Evolutionary conservation across 2,113 vertebrate species (phyloP).

Genomic region (Melanerpes formicivorus): DNA sequence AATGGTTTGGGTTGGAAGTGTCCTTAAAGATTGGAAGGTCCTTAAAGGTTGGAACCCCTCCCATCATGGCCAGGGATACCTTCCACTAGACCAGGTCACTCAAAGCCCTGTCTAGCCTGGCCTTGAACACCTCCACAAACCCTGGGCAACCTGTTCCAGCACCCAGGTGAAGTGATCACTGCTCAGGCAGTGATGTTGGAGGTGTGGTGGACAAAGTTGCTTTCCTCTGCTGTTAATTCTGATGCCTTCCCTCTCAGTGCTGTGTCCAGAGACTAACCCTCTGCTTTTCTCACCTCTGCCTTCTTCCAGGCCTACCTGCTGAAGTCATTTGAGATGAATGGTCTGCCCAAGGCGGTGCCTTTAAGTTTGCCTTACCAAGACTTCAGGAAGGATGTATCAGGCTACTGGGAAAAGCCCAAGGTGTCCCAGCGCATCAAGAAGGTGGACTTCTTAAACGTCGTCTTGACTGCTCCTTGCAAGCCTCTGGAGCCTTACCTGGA

Average conservation of each 20-base stretch:
- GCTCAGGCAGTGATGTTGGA: not conserved
- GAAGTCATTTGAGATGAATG: slow-evolving; percentile 81
- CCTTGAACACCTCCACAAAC: too few relatives aligned
- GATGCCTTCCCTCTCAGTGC: not conserved
- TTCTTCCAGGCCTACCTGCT: slow-evolving; percentile 79
- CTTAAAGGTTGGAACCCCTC: too few relatives aligned
- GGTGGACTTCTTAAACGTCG: slow-evolving; percentile 89
- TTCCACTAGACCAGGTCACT: too few relatives aligned
- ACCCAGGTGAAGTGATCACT: not conserved
- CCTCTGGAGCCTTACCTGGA: slow-evolving; percentile 67
- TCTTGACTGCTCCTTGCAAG: slow-evolving; percentile 81
- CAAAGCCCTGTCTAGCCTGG: too few relatives aligned
- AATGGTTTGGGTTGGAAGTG: too few relatives aligned
- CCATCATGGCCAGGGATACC: too few relatives aligned
- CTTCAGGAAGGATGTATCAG: slow-evolving; percentile 84
- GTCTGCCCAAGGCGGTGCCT: slow-evolving; percentile 80
- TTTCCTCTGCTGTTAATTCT: not conserved
- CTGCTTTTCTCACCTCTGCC: slow-evolving; percentile 28
- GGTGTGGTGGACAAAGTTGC: not conserved
- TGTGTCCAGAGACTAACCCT: not conserved
- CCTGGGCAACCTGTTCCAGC: too few relatives aligned
- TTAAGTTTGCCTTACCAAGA: slow-evolving; percentile 88
- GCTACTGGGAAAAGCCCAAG: slow-evolving; percentile 84
- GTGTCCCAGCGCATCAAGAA: slow-evolving; percentile 85
- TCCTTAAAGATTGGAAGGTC: too few relatives aligned